Evolutionary conservation across 2,113 vertebrate species (phyloP).

Genomic region (Aptenodytes patagonicus): DNA sequence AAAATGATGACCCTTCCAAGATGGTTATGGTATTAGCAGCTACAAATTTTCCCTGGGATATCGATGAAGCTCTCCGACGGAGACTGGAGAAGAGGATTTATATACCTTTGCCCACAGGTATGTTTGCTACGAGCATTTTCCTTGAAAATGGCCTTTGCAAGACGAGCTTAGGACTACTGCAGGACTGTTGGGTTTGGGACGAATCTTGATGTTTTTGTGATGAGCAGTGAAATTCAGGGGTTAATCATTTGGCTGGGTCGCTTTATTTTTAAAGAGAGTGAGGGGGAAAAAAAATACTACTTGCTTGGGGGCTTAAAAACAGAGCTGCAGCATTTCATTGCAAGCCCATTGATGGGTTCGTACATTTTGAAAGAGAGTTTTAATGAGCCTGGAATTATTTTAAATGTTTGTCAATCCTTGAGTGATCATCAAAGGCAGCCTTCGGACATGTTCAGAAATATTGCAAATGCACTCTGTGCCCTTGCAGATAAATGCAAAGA

Average conservation of each 20-base stretch:
- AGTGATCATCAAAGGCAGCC: conserved; percentile 58
- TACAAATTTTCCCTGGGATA: conserved; percentile 86
- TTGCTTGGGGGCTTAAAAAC: conserved; percentile 32
- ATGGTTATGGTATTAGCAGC: conserved; percentile 86
- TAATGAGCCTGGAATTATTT: conserved; percentile 55
- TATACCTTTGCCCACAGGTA: conserved; percentile 83
- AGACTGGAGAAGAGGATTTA: conserved; percentile 84
- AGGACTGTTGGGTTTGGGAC: background rate
- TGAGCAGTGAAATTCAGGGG: background rate
- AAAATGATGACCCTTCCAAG: conserved; percentile 83
- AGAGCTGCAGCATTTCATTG: conserved; percentile 1
- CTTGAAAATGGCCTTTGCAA: background rate
- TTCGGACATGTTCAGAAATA: conserved; percentile 46
- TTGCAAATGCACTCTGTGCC: conserved; percentile 24
- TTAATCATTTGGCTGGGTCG: background rate
- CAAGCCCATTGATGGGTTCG: conserved; percentile 6
- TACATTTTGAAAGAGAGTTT: conserved; percentile 39
- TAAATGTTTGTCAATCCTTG: conserved; percentile 57
- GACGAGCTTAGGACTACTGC: background rate
- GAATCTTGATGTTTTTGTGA: background rate
- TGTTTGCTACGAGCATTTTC: background rate
- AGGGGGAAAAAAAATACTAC: background rate
- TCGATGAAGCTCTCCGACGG: conserved; percentile 81
- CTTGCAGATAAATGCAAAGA: conserved; percentile 33
- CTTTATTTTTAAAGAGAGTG: conserved; percentile 9